These are phyloP conservation scores for Pachyuromys duprasi DNA, from an alignment of 2,797 vertebrate genomes.

Conservation along the genomic window DNA sequence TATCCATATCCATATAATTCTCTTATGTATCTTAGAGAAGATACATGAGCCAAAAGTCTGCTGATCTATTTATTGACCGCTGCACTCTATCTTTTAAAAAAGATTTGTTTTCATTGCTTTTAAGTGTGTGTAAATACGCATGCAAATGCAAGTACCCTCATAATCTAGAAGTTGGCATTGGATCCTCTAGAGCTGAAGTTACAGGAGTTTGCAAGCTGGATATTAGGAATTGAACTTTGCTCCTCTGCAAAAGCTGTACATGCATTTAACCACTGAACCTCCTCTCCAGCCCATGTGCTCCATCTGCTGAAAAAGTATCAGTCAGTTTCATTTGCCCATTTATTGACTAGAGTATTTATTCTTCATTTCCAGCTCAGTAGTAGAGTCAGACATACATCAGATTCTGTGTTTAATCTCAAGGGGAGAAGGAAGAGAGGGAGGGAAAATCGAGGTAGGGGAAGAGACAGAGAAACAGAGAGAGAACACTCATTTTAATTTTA, in stretches of 20 bases:
- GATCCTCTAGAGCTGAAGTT: neutral
- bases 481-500: conserved; percentile 15
- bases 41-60: neutral
- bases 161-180: neutral
- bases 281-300: neutral
- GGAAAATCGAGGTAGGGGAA: neutral
- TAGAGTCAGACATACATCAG: neutral
- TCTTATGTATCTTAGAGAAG: neutral
- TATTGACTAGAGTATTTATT: conserved; percentile 12
- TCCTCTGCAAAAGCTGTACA: neutral
- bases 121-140: neutral
- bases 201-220: neutral
- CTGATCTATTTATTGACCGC: neutral
- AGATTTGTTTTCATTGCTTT: neutral
- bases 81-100: neutral
- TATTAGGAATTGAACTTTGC: neutral
- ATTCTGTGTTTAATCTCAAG: neutral
- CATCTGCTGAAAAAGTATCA: neutral
- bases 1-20: too few species aligned
- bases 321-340: neutral
- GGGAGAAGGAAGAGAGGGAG: neutral
- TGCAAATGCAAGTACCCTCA: neutral
- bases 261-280: neutral
- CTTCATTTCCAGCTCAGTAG: neutral
- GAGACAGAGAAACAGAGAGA: neutral